Conservation (phyloP, 2,113 vertebrate species). For the Trichomycterus rosablanca region DNA sequence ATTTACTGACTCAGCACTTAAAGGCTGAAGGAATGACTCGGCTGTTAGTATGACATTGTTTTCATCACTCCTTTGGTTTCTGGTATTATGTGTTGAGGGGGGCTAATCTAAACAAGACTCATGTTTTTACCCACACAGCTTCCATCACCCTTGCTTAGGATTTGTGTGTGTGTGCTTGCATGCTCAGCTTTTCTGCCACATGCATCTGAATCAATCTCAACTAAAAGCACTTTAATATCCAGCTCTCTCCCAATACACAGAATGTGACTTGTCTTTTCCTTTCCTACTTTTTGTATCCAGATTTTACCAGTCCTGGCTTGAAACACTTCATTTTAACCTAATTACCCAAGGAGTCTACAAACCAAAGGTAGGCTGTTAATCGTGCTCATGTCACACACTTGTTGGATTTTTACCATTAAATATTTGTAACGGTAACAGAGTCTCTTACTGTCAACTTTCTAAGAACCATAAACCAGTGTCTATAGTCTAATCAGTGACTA, state of each 20-base stretch:
- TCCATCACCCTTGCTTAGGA: conserved; percentile 6
- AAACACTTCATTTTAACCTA: conserved; percentile 11
- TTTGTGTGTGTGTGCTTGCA: conserved; percentile 1
- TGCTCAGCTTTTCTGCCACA: conserved; percentile 12
- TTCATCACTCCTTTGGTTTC: background rate
- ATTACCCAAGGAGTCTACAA: background rate
- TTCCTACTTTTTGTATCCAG: conserved; percentile 21
- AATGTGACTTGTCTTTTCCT: conserved; percentile 5
- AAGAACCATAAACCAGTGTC: no score
- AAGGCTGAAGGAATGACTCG: background rate
- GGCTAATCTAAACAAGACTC: conserved; percentile 3
- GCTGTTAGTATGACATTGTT: background rate
- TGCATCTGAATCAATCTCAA: conserved; percentile 2
- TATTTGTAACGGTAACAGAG: no score
- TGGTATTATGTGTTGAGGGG: conserved; percentile 12
- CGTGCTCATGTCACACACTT: background rate
- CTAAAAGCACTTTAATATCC: conserved; percentile 6
- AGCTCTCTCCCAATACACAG: background rate
- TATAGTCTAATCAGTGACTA: no score
- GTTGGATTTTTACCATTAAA: no score
- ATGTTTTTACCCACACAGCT: conserved; percentile 1
- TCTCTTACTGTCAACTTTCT: no score
- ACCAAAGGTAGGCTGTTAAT: conserved; percentile 40
- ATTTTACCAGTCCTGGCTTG: background rate
- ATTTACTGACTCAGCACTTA: background rate